These are phyloP conservation scores for Delichon dasypus DNA, from an alignment of 2,797 vertebrate species.

Conservation along the genomic window DNA sequence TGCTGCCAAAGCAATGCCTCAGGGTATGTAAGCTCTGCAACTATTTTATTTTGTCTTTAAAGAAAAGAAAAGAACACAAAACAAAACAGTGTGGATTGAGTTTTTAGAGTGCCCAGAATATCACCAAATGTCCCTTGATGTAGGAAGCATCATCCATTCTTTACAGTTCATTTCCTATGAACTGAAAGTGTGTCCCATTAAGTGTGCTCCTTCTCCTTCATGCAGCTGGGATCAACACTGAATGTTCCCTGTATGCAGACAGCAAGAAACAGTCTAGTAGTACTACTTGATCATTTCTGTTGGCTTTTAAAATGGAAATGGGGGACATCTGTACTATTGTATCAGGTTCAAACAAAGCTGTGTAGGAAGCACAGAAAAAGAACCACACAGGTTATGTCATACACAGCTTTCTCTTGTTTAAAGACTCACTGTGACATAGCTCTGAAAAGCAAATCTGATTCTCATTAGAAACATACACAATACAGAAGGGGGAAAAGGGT, in stretches of 20 bases:
- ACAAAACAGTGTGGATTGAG: neutral
- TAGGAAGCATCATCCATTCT: neutral
- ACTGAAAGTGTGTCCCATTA: neutral
- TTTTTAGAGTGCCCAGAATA: neutral
- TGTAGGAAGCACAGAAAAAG: neutral
- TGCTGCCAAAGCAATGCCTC: neutral
- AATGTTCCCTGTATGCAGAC: neutral
- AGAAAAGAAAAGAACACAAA: too few species aligned
- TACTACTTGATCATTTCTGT: neutral
- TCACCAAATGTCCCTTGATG: neutral
- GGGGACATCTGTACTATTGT: neutral
- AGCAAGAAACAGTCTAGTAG: neutral
- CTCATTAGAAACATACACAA: constrained; percentile 43
- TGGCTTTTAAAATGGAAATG: constrained; percentile 42
- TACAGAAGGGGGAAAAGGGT: neutral
- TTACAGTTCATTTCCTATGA: constrained; percentile 28
- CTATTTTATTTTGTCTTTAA: neutral
- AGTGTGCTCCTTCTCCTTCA: neutral
- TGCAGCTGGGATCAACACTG: neutral
- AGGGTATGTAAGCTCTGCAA: neutral
- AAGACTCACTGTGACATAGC: neutral
- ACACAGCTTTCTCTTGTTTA: constrained; percentile 27
- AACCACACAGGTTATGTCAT: neutral
- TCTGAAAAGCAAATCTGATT: constrained; percentile 37
- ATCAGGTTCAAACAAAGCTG: constrained; percentile 2